These are phyloP conservation scores for Portevinia maculata DNA, from an alignment of 2,888 invertebrate species.

Conservation along the genomic window DNA sequence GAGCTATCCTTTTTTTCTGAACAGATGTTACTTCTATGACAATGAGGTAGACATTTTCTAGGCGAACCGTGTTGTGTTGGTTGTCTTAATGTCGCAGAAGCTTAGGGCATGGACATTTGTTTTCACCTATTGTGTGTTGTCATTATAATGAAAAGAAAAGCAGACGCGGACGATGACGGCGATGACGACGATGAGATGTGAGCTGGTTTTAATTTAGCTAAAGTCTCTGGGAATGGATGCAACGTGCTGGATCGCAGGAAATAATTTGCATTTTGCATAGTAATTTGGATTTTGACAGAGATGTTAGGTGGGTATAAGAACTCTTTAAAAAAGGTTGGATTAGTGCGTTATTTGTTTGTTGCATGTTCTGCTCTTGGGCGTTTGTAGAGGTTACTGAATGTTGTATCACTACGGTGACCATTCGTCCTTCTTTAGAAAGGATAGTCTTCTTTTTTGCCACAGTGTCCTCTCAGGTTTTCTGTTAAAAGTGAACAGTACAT, in stretches of 20 bases:
- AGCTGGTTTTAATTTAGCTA: conserved; percentile 50
- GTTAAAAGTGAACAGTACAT: no score
- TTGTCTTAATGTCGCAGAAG: conserved; percentile 22
- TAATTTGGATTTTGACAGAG: conserved; percentile 35
- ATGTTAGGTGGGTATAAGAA: not conserved
- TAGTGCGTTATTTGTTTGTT: conserved; percentile 1
- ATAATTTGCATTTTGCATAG: conserved; percentile 66
- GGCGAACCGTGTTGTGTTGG: conserved; percentile 24
- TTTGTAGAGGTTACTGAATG: not conserved
- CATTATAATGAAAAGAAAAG: conserved; percentile 28
- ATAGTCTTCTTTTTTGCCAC: no score
- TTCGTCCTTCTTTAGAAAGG: no score
- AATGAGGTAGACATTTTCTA: conserved; percentile 52
- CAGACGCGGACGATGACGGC: not conserved
- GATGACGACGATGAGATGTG: conserved; percentile 15
- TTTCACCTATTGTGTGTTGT: conserved; percentile 39
- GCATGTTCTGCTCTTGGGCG: not conserved
- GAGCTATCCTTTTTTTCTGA: not conserved
- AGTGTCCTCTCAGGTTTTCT: no score
- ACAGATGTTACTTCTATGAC: conserved; percentile 63
- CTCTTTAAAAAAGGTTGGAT: not conserved
- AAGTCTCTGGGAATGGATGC: conserved; percentile 58
- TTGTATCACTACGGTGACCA: no score
- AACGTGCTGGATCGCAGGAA: conserved; percentile 40
- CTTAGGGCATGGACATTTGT: conserved; percentile 44